Evolutionary conservation across 92 coral and sea anemone species (phyloP), one percentile per base, ranked within the genome.

Genomic region (Phenganax stokvisi): DNA sequence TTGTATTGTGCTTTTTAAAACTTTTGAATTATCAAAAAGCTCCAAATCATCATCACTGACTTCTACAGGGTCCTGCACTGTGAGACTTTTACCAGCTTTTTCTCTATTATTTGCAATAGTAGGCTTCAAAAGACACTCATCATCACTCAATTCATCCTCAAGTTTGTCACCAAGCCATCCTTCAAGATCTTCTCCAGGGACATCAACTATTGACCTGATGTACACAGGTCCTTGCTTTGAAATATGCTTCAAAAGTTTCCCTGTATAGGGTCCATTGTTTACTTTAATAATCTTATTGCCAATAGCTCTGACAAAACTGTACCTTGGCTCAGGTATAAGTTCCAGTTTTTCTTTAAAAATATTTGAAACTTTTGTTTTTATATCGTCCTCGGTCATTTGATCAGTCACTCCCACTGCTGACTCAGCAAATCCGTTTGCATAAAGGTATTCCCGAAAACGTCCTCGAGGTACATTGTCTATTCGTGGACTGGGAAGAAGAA

Each of bases 141-240:
- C 72, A 66, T 66, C 72, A 66, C 37, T 66, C 31, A 17, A 66
- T 7, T 66, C 51, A 66, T 66, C 72, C 12, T 17, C 71, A 28
- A 65, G 29, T 28, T 65, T 65, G 2, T 65, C 71, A 65, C 71
- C 71, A 65, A 65, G 71, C 71, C 71, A 65, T 65, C 71, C 71
- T 65, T 65, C 12, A 65, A 65, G 71, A 13, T 65, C 71, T 65
- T 65, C 71, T 59, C 65, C 17, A 12, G 57, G 81, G 68, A 71
- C 70, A 11, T 80, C 84, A 52, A 68, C 56, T 3, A 61, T 62
- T 5, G 89, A 78, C 64, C 85, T 86, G 57, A 86, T 55, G 47
- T 86, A 86, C 29, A 86, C 27, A 15, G 89, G 82, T 44, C 86
- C 89, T 81, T 75, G 86, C 51, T 86, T 86, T 10, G 89, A 86